Base-by-base conservation (phyloP, 1,140 invertebrate genomes). In the Caenorhabditis brenneri region DNA sequence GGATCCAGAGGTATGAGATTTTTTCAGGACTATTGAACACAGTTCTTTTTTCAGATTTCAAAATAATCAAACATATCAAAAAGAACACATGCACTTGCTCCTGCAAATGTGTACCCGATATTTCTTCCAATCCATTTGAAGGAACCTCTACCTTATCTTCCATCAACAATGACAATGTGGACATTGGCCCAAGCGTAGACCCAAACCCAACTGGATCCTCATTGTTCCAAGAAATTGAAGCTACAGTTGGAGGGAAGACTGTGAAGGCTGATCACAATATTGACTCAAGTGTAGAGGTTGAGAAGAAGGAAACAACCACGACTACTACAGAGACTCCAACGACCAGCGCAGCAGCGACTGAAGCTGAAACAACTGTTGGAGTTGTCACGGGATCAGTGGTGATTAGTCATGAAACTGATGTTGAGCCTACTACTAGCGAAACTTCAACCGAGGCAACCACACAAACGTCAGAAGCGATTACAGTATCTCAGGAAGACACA, bases 81-180 rank as follows among this genome's bases (percentile, higher is more conserved):
- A 49, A 84, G 24, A 84, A 84, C 19, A 84, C 83, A 2, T 84
- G 83, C 49, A 51, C 74, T 7, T 84, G 83, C 33, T 51, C 42
- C 5, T 84, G 83, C 39, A 78, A 84, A 33, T 84, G 83, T 80
- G 53, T 79, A 3, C 83, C 83, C 12, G 83, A 84, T 42, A 55
- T 24, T n/a, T 4, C 55, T 31, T 42, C 39, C 15, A 39, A 48
- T n/a, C 81, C 81, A 16, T 74, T 74, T 12, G 65, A 74, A 36
- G 65, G 19, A 9, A 74, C n/a, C 0, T 36, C 65, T 10, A 65
- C 46, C 2, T 4, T 60, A 3, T 69, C 81, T 29, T 69, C 81
- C 2, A 46, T 60, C 27, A 60, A 82, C 24, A 74, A 65, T 29
- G 60, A 82, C 24, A 60, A 82, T 24, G 55, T 82, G 24, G 81